Base-by-base conservation (phyloP, 2,113 vertebrate genomes). In the Petroica traversi region DNA sequence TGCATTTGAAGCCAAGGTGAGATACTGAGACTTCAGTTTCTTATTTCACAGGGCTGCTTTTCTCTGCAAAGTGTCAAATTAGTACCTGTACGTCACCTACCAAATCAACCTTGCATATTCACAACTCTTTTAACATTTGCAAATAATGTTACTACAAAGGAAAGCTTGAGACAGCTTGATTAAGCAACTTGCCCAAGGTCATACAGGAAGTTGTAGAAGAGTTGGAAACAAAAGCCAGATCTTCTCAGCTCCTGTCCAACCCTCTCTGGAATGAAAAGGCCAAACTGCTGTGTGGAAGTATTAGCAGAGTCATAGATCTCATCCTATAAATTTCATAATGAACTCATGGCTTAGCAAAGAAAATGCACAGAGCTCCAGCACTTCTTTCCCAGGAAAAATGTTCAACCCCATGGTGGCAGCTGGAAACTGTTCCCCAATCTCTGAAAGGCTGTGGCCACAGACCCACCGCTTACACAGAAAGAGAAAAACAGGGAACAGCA, bases 191-290 rank as follows among this genome's bases (percentile, higher is more conserved):
- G 93, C 94, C 93, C 94, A 96, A 93, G 92, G 93, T 96, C 92
- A 94, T 96, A 93, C 88, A 96, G 95, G 96, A 97, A 96, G 95
- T 97, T 96, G 92, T 96, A 97, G 95, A 94, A 96, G 92, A 96
- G 93, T 36, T 81, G 79, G 79, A 95, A 97, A 97, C 95, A 97
- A 96, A 97, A 97, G 96, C 92, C 95, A 96, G 92, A 96, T 94
- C 96, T 84, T 97, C 90, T 94, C 28, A 95, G 69, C 95, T 95
- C 79, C 88, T 91, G 90, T 94, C 92, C 92, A 88, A 25, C 85
- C 59, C 84, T 88, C 73, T 81, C 88, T 91, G 95, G 94, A 96
- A 96, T 92, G 94, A 96, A 95, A 96, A 93, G 79, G 72, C 85
- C 83, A 92, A 94, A 93, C 55, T 83, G 73, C 40, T 36, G 29